These are phyloP conservation scores for Poecilia gillii DNA, from an alignment of 2,797 vertebrate genomes.

Conservation along the genomic window DNA sequence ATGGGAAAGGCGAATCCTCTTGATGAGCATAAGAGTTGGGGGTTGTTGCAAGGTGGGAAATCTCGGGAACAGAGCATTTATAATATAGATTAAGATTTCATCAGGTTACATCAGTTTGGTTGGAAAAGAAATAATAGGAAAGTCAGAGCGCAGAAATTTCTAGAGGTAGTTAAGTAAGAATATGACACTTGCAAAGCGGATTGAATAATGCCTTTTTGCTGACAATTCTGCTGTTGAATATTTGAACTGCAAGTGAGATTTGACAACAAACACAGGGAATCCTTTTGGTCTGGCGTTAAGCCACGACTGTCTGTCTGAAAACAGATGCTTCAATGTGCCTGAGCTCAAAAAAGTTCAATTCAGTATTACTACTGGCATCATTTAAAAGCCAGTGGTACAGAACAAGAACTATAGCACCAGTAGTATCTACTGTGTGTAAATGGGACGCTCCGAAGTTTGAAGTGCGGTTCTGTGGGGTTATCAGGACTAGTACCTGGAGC, in stretches of 20 bases:
- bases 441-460: neutral
- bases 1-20: slow-evolving; percentile 12
- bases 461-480: neutral
- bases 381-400: neutral
- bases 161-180: neutral
- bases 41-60: neutral
- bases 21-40: slow-evolving; percentile 4
- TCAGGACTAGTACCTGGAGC: neutral
- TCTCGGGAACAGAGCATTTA: neutral
- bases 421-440: neutral
- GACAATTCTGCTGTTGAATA: slow-evolving; percentile 31
- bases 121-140: neutral
- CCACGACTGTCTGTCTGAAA: neutral
- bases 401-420: neutral
- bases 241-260: slow-evolving; percentile 22
- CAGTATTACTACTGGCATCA: neutral
- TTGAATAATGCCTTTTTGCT: slow-evolving; percentile 31
- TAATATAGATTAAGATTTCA: slow-evolving; percentile 12
- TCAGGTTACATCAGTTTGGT: slow-evolving; percentile 9
- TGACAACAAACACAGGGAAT: neutral
- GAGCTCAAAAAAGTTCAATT: neutral
- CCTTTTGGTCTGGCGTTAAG: neutral
- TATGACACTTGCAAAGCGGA: slow-evolving; percentile 20
- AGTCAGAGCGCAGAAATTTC: neutral
- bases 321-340: neutral